Percentiles rank a stretch among this genome's conserved stretches.
Evolutionary conservation across 1,140 invertebrate species (phyloP).

Genomic region (Caenorhabditis latens): DNA sequence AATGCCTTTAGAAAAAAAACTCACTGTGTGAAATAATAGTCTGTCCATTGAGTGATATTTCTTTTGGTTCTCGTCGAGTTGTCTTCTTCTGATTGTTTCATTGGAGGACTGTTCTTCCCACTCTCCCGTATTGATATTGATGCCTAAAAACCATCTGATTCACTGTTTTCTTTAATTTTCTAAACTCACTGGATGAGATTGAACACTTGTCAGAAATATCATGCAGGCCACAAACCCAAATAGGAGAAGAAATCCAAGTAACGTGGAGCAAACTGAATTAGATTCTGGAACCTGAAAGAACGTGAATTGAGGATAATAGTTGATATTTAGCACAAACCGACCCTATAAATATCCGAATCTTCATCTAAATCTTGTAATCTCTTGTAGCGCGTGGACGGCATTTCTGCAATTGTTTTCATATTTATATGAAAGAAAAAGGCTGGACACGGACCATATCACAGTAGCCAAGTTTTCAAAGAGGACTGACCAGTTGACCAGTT

Average conservation of each 20-base stretch:
- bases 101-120: neutral
- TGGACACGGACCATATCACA: neutral
- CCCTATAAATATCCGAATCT: constrained; percentile 1
- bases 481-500: too few species aligned
- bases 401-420: neutral
- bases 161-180: neutral
- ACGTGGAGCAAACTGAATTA: neutral
- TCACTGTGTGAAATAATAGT: constrained; percentile 36
- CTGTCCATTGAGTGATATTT: constrained; percentile 21
- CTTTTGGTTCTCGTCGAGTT: neutral
- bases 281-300: neutral
- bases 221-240: constrained; percentile 22
- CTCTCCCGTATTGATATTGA: neutral
- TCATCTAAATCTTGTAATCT: neutral
- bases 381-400: constrained; percentile 16
- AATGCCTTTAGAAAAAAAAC: neutral
- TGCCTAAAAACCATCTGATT: neutral
- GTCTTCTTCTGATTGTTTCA: neutral
- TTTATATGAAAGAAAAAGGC: neutral
- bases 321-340: neutral
- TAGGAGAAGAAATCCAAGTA: constrained; percentile 16
- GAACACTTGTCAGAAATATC: constrained; percentile 42
- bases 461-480: too few species aligned
- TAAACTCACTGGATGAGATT: constrained; percentile 4
- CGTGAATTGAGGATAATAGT: neutral